Base-by-base conservation (phyloP, 2,113 vertebrate species). In the Aleadryas rufinucha region DNA sequence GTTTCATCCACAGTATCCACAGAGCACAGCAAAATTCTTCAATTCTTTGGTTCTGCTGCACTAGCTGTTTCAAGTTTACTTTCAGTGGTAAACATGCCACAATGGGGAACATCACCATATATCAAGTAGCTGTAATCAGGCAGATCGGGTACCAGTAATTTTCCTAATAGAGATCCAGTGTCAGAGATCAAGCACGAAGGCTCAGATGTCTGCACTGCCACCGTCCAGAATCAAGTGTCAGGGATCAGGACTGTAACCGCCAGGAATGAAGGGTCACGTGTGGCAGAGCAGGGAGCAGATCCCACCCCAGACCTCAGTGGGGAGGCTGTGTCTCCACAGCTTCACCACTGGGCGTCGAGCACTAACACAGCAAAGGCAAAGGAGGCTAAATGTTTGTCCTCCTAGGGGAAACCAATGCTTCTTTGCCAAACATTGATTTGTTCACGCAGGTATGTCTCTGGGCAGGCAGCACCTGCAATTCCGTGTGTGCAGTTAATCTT, bases 121-220 rank as follows among this genome's bases (percentile, higher is more conserved):
- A 94, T 95, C 96, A 96, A 61, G 90, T 95, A 90, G 91, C 93
- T 94, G 70, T 91, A 87, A 96, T 91, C 72, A 84, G 89, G 83
- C 79, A 82, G 93, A 96, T 97, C 74, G 45, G 56, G 53, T 95
- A 92, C 26, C 94, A 95, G 91, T 80, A 66, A 89, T 78, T 94
- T 97, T 96, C 96, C 96, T 90, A 91, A 87, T 19, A 66, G 57
- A 87, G 69, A 61, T 79, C 61, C 61, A 91, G 78, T 89, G 57
- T 95, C 92, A 95, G 87, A 93, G 87, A 88, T 64, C 70, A 95
- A 96, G 86, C 78, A 97, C 0, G 27, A 83, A 84, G 80, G 78
- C 91, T 89, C 94, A 85, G 56, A 81, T 97, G 65, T 81, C 88
- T 54, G 69, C 35, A 82, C 5, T 78, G 76, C 88, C 80, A 74